Base-by-base conservation (phyloP, 1,140 invertebrate species). In the Diabrotica undecimpunctata region DNA sequence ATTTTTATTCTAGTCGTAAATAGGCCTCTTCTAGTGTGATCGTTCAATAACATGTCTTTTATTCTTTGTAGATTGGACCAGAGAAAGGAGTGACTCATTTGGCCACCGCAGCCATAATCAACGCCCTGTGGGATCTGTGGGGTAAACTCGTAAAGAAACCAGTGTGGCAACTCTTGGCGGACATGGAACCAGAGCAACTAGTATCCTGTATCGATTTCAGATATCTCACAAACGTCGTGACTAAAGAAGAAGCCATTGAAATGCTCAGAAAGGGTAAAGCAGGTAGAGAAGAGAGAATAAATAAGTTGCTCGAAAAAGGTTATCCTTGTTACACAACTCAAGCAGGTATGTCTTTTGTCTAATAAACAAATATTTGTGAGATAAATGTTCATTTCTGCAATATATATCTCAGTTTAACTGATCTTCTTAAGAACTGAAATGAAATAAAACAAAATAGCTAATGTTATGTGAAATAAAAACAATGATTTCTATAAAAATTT, bases 91-190 rank as follows among this genome's bases (percentile, higher is more conserved):
- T 93, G 0, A 87, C 88, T 9, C 94, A 96, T 82, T 80, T 96
- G 61, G 94, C 94, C 0, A 87, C 87, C n/a, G 93, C 91, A 4
- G 94, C 92, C 7, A 86, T 97, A 54, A 77, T 95, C 1, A 97
- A 96, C 80, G 90, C 93, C 7, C 75, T 96, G 2, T 97, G 94
- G 94, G 95, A 97, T 79, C 79, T 96, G 35, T 95, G 94, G 93
- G 93, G 88, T 2, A 86, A 89, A 74, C 81, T 91, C 0, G 88
- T 94, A 75, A 83, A 85, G 5, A 96, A 96, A 81, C 93, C 95
- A 2, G 73, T 97, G 0, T 96, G 94, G 94, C 89, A 89, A 76
- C 80, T 96, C 0, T 79, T 96, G 0, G 83, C 83, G 1, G 94
- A 96, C 73, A 83, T 96, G 82, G 84, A 87, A 65, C 93, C 94